Base-by-base conservation (phyloP, 2,797 vertebrate species). In the Phrynocephalus forsythii region DNA sequence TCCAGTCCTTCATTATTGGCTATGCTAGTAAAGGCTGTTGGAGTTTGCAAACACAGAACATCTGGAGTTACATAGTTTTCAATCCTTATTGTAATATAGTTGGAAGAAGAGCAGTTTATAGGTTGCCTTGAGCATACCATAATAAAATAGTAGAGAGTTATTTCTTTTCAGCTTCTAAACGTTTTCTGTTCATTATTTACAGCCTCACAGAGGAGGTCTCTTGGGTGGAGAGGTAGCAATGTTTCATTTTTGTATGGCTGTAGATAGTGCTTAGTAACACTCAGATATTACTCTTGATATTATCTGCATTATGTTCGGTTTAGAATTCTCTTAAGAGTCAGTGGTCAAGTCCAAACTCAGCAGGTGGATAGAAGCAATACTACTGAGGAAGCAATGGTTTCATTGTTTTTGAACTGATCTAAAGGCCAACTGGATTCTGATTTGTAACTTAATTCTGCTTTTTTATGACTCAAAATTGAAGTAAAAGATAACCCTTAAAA, bases 201-300 rank as follows among this genome's bases (percentile, higher is more conserved):
- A 99, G 98, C 97, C 94, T 97, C 97, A 94, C 97, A 98, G 92
- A 96, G 98, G 98, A 98, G 97, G 97, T 98, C 98, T 96, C 97
- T 98, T 97, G 98, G 97, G 96, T 98, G 97, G 97, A 98, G 98
- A 99, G 98, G 98, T 99, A 99, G 98, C 98, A 97, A 96, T 91
- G 96, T 96, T 97, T 97, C 95, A 91, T 97, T 96, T 98, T 98
- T 97, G 95, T 97, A 94, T 97, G 97, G 96, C 96, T 96, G 92
- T 97, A 98, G 97, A 97, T 97, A 98, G 97, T 95, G 66, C 11
- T 82, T 86, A 50, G 94, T 97, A 95, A 97, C 95, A 92, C 97
- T 96, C 96, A 92, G 93, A 90, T 89, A 80, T 95, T 0, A 0
- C 91, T 38, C 9, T 1, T 1, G 94, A 63, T 89, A 88, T 11